Evolutionary conservation across 2,888 invertebrate genomes (phyloP), one percentile per base, ranked within the genome.

Genomic region (Ischnus inquisitorius): DNA sequence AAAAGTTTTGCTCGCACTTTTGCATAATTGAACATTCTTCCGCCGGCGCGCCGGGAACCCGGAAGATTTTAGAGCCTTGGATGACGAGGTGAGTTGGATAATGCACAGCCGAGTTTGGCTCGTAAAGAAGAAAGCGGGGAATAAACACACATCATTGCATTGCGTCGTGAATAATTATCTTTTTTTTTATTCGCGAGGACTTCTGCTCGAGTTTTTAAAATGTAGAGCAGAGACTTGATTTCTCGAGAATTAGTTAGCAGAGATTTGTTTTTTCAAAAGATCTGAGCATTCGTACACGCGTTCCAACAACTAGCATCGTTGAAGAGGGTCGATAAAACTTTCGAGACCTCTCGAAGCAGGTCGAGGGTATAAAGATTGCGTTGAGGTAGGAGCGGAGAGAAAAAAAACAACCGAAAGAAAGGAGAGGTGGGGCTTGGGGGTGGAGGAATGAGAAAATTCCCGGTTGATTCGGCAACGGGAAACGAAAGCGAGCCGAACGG

Each of bases 11-110:
- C 62, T 48, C 46, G 88, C 84, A 89, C 86, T 92, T 91, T 89
- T 92, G 91, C 91, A 91, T 93, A 92, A 92, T 92, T 92, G 90
- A 91, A 91, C 90, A 90, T 91, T 91, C 90, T 90, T 91, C 86
- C 84, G 79, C 72, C 80, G 82, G 82, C 67, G 84, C 87, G 77
- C 82, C 82, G 79, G 74, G 85, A 85, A 87, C 84, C 82, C 85
- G 84, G 67, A 62, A 71, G 69, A 75, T 46, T 76, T 79, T 28
- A 67, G 78, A 41, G 57, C 54, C 65, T 43, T 10, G 39, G 12
- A 41, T 39, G n/a, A 28, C 46, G 51, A 19, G 28, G 43, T 54
- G 71, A 77, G 25, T 54, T 51, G 51, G 34, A 43, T 74, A 74
- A 83, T 62, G 54, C 22, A 19, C 19, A 54, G 19, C 19, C 12